Percentiles rank a stretch among this genome's conserved stretches.
Evolutionary conservation across 2,797 vertebrate genomes (phyloP).

Genomic region (Melanotaenia nigrans): DNA sequence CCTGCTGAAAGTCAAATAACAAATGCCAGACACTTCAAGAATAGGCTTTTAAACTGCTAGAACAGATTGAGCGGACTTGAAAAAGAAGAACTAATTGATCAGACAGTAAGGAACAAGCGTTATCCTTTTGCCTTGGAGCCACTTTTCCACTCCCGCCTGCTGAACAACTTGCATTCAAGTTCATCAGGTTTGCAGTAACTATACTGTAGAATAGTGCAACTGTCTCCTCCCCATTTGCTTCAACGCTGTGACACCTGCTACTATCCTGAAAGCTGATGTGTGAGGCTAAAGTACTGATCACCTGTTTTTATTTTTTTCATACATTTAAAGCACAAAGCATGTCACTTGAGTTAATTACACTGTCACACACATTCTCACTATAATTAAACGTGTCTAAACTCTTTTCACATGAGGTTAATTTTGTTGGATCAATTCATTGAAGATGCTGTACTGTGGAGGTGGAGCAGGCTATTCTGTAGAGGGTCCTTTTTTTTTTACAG

Average conservation of each 20-base stretch:
- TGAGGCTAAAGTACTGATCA: constrained; percentile 9
- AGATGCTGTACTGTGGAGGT: constrained; percentile 11
- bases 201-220: neutral
- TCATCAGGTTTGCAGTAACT: neutral
- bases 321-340: neutral
- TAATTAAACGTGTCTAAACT: constrained; percentile 27
- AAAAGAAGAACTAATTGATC: neutral
- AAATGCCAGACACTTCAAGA: constrained; percentile 22
- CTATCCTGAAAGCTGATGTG: constrained; percentile 26
- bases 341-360: constrained; percentile 9
- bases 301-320: neutral
- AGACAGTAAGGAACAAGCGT: neutral
- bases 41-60: neutral
- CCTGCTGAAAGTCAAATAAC: constrained; percentile 24
- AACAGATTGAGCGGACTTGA: neutral
- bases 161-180: neutral
- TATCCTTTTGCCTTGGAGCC: neutral
- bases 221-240: neutral
- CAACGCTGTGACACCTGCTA: constrained; percentile 20
- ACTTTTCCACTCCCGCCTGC: neutral
- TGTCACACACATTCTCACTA: constrained; percentile 3
- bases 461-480: neutral
- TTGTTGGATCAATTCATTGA: constrained; percentile 38
- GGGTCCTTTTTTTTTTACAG: neutral
- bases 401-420: constrained; percentile 12